These are phyloP conservation scores for Enteromius argenteus DNA, from an alignment of 2,797 vertebrate genomes.

Conservation along the genomic window DNA sequence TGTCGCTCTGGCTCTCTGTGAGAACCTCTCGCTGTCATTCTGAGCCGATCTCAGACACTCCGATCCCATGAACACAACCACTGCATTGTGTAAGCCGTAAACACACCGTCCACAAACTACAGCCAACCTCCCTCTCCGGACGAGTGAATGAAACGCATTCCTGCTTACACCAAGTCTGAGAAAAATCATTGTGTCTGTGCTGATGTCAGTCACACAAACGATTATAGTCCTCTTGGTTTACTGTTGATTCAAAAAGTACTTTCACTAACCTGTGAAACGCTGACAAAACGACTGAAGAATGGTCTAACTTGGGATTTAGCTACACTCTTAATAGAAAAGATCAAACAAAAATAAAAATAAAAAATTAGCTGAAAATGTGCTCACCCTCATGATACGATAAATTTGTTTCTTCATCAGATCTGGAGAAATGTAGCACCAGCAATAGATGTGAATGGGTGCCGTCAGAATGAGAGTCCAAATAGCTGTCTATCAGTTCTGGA, in stretches of 20 bases:
- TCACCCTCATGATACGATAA: neutral
- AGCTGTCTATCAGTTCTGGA: neutral
- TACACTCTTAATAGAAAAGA: neutral
- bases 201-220: neutral
- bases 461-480: neutral
- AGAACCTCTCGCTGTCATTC: conserved; percentile 72
- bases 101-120: conserved; percentile 71
- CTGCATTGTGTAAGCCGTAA: conserved; percentile 83
- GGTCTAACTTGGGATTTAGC: neutral
- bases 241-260: neutral
- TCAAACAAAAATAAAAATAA: too few species aligned
- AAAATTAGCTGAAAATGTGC: neutral
- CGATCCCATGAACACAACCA: conserved; percentile 82
- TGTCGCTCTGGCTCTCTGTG: conserved; percentile 77
- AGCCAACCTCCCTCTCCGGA: conserved; percentile 61
- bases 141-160: conserved; percentile 64
- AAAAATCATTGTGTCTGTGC: neutral
- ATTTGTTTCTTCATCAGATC: neutral
- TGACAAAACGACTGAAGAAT: neutral
- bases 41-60: conserved; percentile 78
- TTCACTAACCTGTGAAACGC: neutral
- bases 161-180: neutral
- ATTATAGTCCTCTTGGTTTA: neutral
- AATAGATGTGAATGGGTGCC: neutral
- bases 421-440: neutral